phyloP scores from a whole-genome alignment of 2,797 vertebrate genomes.

The Ambastaia sidthimunki region DNA sequence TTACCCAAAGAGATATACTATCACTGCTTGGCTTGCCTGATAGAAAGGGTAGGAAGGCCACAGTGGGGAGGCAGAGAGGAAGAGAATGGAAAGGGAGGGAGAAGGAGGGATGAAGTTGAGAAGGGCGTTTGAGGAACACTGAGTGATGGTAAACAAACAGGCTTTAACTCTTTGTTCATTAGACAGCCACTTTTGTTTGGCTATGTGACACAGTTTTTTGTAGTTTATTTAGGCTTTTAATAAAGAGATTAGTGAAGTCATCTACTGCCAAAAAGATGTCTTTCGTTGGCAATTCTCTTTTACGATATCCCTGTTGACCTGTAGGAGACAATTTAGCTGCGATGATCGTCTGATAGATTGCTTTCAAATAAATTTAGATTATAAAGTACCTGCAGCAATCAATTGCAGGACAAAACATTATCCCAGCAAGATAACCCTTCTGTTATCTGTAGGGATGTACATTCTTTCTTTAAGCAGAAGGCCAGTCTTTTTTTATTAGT shows the following conservation, averaged over 20 bases:
- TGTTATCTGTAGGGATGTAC: constrained; percentile 50
- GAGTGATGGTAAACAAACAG: constrained; percentile 63
- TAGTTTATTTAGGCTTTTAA: constrained; percentile 82
- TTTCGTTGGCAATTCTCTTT: constrained; percentile 28
- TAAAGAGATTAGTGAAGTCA: constrained; percentile 81
- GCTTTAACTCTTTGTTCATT: constrained; percentile 70
- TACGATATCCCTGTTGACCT: constrained; percentile 22
- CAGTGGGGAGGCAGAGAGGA: constrained; percentile 10
- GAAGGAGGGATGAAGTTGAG: constrained; percentile 17
- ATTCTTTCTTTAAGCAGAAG: constrained; percentile 47
- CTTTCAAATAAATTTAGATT: constrained; percentile 52
- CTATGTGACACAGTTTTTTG: constrained; percentile 44
- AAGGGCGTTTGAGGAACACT: constrained; percentile 38
- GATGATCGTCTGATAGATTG: constrained; percentile 27
- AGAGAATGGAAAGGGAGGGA: constrained; percentile 40
- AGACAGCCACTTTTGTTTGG: constrained; percentile 63
- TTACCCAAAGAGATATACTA: constrained; percentile 55
- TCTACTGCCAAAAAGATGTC: constrained; percentile 60
- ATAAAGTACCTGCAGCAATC: constrained; percentile 46
- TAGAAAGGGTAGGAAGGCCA: constrained; percentile 33
- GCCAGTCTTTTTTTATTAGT: constrained; percentile 71
- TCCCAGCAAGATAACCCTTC: constrained; percentile 50
- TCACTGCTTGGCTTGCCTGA: constrained; percentile 55
- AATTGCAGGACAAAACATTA: constrained; percentile 44
- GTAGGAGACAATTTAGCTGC: constrained; percentile 1